These are phyloP conservation scores for Leuciscus waleckii DNA, from an alignment of 2,797 vertebrate genomes.

Conservation along the genomic window DNA sequence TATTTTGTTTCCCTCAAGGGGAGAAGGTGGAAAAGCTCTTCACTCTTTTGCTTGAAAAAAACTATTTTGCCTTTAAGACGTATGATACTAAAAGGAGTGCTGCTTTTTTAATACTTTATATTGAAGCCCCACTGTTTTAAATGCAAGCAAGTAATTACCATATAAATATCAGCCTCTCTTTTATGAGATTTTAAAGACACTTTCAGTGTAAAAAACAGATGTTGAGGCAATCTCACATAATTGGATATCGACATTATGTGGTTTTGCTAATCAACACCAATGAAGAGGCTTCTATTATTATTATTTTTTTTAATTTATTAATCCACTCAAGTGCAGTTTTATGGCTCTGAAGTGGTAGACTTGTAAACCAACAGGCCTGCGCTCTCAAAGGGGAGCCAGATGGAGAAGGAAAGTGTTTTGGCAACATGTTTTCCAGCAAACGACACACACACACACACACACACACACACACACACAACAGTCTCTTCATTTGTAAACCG, in stretches of 20 bases:
- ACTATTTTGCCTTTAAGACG: constrained; percentile 24
- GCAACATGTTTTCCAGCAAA: constrained; percentile 49
- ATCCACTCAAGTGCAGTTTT: constrained; percentile 71
- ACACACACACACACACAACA: constrained; percentile 17
- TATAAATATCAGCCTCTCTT: constrained; percentile 63
- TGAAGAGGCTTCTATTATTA: constrained; percentile 64
- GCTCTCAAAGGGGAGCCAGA: constrained; percentile 58
- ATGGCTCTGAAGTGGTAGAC: constrained; percentile 69
- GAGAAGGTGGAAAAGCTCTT: constrained; percentile 9
- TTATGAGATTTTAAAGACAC: constrained; percentile 61
- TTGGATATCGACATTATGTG: constrained; percentile 65
- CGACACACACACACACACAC: constrained; percentile 35
- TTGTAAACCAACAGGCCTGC: constrained; percentile 61
- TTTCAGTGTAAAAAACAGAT: constrained; percentile 67
- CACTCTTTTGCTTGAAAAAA: constrained; percentile 43
- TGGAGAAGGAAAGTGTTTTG: constrained; percentile 55
- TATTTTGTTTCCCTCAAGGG: neutral
- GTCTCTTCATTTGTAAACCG: constrained; percentile 28
- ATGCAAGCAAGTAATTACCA: constrained; percentile 65
- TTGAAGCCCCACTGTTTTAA: constrained; percentile 63
- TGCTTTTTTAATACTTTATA: constrained; percentile 52
- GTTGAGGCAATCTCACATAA: constrained; percentile 67
- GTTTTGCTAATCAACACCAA: constrained; percentile 68
- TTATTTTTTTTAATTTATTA: constrained; percentile 62
- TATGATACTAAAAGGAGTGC: constrained; percentile 35